Evolutionary conservation across 1,140 invertebrate genomes (phyloP), one percentile per base, ranked within the genome.

Genomic region (Drosophila pseudoobscura): DNA sequence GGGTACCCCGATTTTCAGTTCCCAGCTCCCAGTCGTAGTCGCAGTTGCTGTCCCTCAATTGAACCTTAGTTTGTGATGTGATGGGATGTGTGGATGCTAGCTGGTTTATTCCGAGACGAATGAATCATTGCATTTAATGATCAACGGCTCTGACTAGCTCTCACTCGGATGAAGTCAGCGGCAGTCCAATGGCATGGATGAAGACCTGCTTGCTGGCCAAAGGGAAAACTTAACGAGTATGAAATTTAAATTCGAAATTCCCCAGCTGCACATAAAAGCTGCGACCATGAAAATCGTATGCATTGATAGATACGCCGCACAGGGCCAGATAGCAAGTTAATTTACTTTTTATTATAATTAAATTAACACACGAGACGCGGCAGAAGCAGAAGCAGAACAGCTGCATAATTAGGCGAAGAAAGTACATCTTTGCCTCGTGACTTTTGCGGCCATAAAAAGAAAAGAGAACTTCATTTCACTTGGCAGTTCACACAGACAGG

Each of bases 341-440:
- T 88, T 88, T 89, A 64, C 70, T 74, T 79, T 83, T 87, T 87
- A 87, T 88, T 87, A 45, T 88, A 88, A 88, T 88, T 88, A 71
- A 88, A 88, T 88, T 83, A 88, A 88, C 68, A 76, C 84, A 83
- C 75, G 75, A 79, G 49, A 41, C 43, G 47, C 62, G 26, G 22
- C 11, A 35, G 31, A 9, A 75, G 72, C 46, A 47, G 63, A 61
- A 77, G 57, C 62, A 87, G 74, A 76, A 83, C 72, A 78, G 78
- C 75, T 61, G 82, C 82, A 85, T 85, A 85, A 85, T 85, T 85
- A 85, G 78, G 60, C 63, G 64, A 87, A 88, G 82, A 85, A 85
- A 85, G 82, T 88, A 75, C 35, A 26, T 46, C 51, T n/a, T 24
- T 39, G 35, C 6, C 20, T 72, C 72, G 78, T 82, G 78, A 82